Percentiles rank a stretch among this genome's conserved stretches.
Evolutionary conservation across 2,888 invertebrate genomes (phyloP).

Genomic region (Lasioglossum figueresi): DNA sequence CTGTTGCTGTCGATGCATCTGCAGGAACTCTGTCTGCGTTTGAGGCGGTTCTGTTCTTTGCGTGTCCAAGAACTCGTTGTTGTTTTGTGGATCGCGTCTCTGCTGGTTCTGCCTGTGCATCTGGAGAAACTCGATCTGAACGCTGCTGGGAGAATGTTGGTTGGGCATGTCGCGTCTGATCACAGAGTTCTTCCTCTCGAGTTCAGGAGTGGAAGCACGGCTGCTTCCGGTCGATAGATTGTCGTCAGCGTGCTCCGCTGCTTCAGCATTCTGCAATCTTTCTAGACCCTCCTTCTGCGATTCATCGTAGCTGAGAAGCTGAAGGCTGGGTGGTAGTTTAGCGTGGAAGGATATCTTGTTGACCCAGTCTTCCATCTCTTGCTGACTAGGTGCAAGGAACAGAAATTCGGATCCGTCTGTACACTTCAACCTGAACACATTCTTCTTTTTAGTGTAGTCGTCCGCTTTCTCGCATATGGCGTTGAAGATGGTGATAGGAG

Average conservation of each 20-base stretch:
- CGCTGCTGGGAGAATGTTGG: conserved; percentile 75
- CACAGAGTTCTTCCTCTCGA: conserved; percentile 82
- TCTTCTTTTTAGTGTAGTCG: conserved; percentile 97
- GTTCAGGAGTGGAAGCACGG: conserved; percentile 84
- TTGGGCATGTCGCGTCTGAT: conserved; percentile 79
- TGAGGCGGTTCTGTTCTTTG: conserved; percentile 76
- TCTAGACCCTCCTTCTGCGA: conserved; percentile 84
- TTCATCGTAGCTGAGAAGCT: conserved; percentile 92
- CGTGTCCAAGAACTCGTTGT: conserved; percentile 71
- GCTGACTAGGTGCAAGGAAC: conserved; percentile 90
- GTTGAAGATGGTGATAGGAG: conserved; percentile 89
- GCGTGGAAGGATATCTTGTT: conserved; percentile 97
- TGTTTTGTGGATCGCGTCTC: conserved; percentile 85
- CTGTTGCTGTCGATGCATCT: conserved; percentile 83
- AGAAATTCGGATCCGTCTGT: conserved; percentile 97
- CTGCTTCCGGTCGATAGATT: conserved; percentile 83
- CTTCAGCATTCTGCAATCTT: conserved; percentile 67
- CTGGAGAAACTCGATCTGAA: conserved; percentile 80
- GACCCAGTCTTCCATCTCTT: conserved; percentile 94
- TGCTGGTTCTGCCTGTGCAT: conserved; percentile 80
- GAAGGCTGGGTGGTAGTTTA: conserved; percentile 93
- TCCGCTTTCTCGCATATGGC: conserved; percentile 94
- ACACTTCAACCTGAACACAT: conserved; percentile 94
- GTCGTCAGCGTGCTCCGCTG: conserved; percentile 78
- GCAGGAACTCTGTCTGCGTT: conserved; percentile 86